Evolutionary conservation across 2,797 vertebrate genomes (phyloP).

Genomic region (Odontamblyopus lacepedii): DNA sequence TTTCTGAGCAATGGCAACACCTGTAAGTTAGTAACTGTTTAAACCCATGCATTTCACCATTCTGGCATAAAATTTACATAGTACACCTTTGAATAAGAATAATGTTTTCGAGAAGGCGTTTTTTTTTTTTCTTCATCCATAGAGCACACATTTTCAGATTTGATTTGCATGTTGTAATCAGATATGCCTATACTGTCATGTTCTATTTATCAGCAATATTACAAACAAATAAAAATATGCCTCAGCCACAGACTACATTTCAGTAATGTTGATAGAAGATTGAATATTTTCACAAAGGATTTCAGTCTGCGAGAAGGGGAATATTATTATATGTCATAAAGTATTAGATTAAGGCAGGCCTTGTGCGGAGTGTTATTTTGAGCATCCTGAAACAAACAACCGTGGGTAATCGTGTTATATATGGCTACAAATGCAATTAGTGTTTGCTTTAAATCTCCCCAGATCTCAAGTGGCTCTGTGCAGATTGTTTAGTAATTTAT

Average conservation of each 20-base stretch:
- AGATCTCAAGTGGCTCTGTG: conserved; percentile 18
- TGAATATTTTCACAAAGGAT: not conserved
- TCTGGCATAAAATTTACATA: too few species aligned
- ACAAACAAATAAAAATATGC: not conserved
- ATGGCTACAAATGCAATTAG: conserved; percentile 22
- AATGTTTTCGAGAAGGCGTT: not conserved
- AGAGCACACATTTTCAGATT: not conserved
- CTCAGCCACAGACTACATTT: not conserved
- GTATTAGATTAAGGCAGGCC: conserved; percentile 3
- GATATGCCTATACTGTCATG: conserved; percentile 8
- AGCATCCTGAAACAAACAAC: conserved; percentile 14
- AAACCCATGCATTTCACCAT: too few species aligned
- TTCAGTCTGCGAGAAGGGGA: not conserved
- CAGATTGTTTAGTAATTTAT: conserved; percentile 5
- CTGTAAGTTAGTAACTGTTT: too few species aligned
- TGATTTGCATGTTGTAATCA: conserved; percentile 10
- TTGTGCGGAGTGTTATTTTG: conserved; percentile 6
- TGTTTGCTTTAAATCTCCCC: conserved; percentile 6
- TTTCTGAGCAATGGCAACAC: not conserved
- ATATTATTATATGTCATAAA: conserved; percentile 4
- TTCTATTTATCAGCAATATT: conserved; percentile 5
- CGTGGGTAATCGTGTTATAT: conserved; percentile 1
- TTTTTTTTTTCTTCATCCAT: not conserved
- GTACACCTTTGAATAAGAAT: too few species aligned
- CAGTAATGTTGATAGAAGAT: conserved; percentile 9